These are phyloP conservation scores for Aplocera efformata DNA, from an alignment of 2,888 invertebrate species.

Conservation along the genomic window DNA sequence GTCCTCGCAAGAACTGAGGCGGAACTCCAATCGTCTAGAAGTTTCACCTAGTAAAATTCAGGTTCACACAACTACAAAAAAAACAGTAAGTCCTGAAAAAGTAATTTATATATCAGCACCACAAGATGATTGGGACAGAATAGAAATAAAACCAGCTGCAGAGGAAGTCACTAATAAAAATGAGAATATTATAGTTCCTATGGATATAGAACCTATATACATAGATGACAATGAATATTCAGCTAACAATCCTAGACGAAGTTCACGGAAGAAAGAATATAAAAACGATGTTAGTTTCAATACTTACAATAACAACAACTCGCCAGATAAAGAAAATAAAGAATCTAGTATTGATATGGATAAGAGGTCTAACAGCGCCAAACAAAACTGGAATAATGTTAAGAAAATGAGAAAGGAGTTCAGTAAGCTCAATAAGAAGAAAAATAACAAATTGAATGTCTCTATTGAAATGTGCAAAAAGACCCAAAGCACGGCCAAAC, in stretches of 20 bases:
- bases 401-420: constrained; percentile 73
- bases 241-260: constrained; percentile 55
- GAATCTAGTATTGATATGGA: constrained; percentile 43
- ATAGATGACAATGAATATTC: constrained; percentile 52
- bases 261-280: constrained; percentile 55
- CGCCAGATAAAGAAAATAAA: constrained; percentile 42
- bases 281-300: constrained; percentile 33
- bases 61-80: constrained; percentile 47
- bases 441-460: constrained; percentile 66
- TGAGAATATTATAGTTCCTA: constrained; percentile 48
- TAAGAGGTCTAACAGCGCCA: constrained; percentile 44
- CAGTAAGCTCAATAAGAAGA: constrained; percentile 60
- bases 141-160: constrained; percentile 55
- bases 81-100: constrained; percentile 37
- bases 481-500: constrained; percentile 38
- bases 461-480: constrained; percentile 71
- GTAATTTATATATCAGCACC: constrained; percentile 40
- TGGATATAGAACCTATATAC: constrained; percentile 52
- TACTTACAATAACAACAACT: constrained; percentile 24
- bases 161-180: constrained; percentile 41
- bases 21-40: constrained; percentile 33
- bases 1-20: constrained; percentile 41
- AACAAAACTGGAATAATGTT: constrained; percentile 66
- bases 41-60: constrained; percentile 51
- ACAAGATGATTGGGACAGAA: constrained; percentile 72